A percentile compares a stretch with the other conserved stretches of the same genome.
phyloP scores from a whole-genome alignment of 2,888 invertebrate species.

The Calameuta filiformis region DNA sequence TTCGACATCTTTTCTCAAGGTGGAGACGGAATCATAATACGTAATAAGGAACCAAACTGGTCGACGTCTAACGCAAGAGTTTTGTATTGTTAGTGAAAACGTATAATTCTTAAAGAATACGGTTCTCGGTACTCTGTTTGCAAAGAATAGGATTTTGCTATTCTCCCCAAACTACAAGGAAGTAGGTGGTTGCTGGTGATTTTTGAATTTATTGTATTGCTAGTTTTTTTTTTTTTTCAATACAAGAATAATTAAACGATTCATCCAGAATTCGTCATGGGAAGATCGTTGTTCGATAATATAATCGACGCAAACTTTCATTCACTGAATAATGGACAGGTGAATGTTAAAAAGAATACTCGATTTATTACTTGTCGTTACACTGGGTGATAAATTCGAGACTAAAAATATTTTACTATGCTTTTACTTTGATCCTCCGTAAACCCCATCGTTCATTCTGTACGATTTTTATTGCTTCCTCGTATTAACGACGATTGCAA shows the following conservation, averaged over 20 bases:
- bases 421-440: neutral
- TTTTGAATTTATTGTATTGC: neutral
- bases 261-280: neutral
- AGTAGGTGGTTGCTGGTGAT: neutral
- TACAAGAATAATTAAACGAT: neutral
- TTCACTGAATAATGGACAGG: neutral
- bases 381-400: neutral
- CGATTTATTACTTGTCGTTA: neutral
- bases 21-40: slow-evolving; percentile 9
- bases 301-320: neutral
- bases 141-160: neutral
- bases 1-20: neutral
- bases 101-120: neutral
- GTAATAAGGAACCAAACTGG: slow-evolving; percentile 21
- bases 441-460: neutral
- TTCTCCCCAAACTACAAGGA: neutral
- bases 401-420: neutral
- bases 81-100: neutral
- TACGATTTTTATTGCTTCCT: neutral
- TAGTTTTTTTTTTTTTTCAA: neutral
- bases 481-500: neutral
- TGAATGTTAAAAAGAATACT: neutral
- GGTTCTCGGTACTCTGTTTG: neutral
- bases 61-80: neutral
- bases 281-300: neutral